phyloP scores from a whole-genome alignment of 2,797 vertebrate species.

The Tragopan temminckii region DNA sequence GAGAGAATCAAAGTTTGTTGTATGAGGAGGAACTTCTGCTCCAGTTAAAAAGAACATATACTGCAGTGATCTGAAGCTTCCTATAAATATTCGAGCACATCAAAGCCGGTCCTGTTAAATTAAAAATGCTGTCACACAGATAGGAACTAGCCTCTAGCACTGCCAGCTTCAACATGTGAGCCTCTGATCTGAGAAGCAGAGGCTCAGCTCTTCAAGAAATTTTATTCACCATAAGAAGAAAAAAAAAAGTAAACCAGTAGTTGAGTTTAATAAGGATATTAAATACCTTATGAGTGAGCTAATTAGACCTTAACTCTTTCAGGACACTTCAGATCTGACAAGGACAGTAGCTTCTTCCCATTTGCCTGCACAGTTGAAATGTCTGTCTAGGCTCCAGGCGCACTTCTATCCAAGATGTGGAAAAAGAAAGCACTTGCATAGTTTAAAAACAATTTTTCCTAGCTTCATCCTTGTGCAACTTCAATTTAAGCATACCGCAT shows the following conservation, averaged over 20 bases:
- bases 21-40: constrained; percentile 79
- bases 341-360: neutral
- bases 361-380: neutral
- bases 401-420: neutral
- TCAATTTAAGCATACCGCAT: neutral
- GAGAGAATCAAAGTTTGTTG: constrained; percentile 61
- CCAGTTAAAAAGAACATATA: constrained; percentile 75
- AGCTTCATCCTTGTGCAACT: neutral
- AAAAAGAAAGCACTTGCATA: neutral
- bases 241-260: constrained; percentile 76
- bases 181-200: constrained; percentile 82
- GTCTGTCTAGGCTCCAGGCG: neutral
- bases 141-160: constrained; percentile 89
- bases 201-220: constrained; percentile 82
- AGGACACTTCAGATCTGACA: constrained; percentile 67
- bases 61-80: constrained; percentile 83
- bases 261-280: constrained; percentile 83
- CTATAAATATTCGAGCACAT: constrained; percentile 89
- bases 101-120: constrained; percentile 88
- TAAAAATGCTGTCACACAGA: constrained; percentile 89
- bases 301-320: constrained; percentile 84
- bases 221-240: constrained; percentile 73
- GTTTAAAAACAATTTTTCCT: neutral
- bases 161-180: constrained; percentile 89
- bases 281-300: constrained; percentile 82